phyloP scores from a whole-genome alignment of 1,140 invertebrate species.

The Lethocerus indicus region DNA sequence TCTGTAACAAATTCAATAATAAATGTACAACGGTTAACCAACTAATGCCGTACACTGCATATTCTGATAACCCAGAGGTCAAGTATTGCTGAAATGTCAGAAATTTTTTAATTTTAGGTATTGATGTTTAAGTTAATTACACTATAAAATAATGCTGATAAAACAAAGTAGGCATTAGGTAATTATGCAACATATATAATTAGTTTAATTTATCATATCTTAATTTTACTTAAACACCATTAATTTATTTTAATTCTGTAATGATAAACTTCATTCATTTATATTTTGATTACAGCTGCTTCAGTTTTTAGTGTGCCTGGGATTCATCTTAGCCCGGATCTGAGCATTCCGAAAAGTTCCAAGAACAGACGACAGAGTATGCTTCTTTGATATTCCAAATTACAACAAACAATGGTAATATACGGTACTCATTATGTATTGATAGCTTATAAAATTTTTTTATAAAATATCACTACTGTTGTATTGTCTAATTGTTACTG shows the following conservation, averaged over 20 bases:
- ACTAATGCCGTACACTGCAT: too few species aligned
- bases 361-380: neutral
- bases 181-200: neutral
- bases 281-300: slow-evolving; percentile 2
- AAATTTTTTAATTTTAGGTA: too few species aligned
- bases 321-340: neutral
- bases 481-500: too few species aligned
- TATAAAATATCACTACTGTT: too few species aligned
- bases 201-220: neutral
- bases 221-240: neutral
- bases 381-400: slow-evolving; percentile 7
- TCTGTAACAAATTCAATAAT: too few species aligned
- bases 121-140: neutral
- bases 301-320: slow-evolving; percentile 1
- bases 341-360: neutral
- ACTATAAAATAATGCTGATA: neutral
- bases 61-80: too few species aligned
- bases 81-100: too few species aligned
- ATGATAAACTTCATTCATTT: neutral
- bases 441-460: too few species aligned
- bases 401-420: too few species aligned
- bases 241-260: neutral
- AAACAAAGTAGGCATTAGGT: neutral
- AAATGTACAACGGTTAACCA: too few species aligned
- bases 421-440: too few species aligned